phyloP scores from a whole-genome alignment of 2,888 invertebrate genomes.

The Physocephala rufipes region DNA sequence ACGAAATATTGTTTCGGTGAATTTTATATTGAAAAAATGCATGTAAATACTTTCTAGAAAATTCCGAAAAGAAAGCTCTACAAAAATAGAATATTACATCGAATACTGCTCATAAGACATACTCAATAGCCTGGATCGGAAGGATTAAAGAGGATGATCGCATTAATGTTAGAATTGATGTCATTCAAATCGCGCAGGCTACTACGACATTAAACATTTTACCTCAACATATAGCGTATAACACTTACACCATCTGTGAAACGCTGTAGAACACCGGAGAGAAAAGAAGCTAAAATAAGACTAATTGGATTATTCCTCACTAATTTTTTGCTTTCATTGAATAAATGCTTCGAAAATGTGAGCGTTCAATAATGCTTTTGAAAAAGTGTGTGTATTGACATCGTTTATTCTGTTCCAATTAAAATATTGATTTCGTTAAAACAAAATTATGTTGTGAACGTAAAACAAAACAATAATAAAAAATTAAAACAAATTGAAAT shows the following conservation, averaged over 20 bases:
- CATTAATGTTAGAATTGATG: constrained; percentile 15
- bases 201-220: background rate
- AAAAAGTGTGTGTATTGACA: constrained; percentile 7
- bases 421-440: constrained; percentile 13
- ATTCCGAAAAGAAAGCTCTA: too few species aligned
- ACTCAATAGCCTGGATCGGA: background rate
- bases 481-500: constrained; percentile 49
- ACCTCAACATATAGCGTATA: background rate
- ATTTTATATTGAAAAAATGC: too few species aligned
- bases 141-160: background rate
- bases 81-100: background rate
- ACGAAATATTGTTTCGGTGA: too few species aligned
- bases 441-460: constrained; percentile 2
- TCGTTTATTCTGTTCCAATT: background rate
- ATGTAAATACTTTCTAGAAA: too few species aligned
- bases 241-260: background rate
- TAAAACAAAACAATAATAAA: background rate
- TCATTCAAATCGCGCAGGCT: background rate
- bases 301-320: constrained; percentile 53
- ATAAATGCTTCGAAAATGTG: background rate
- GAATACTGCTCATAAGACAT: background rate
- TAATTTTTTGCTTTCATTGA: constrained; percentile 3
- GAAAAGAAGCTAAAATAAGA: constrained; percentile 29
- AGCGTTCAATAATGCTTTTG: constrained; percentile 37
- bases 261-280: background rate